These are phyloP conservation scores for Sus cebifrons DNA, from an alignment of 2,797 vertebrate species.

Conservation along the genomic window DNA sequence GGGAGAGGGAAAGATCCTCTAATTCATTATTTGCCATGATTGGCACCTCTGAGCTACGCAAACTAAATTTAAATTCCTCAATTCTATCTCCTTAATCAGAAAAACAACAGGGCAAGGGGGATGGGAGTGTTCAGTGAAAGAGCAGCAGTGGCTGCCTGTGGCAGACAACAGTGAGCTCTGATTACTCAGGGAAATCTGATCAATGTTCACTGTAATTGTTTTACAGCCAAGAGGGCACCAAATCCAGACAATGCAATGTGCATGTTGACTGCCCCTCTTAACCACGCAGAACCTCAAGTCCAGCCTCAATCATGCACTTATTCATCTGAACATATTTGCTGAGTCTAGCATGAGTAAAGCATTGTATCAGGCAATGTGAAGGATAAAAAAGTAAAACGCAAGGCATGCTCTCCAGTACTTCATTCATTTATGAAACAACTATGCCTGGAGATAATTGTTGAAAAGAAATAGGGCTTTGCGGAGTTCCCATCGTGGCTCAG, in stretches of 20 bases:
- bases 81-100: conserved; percentile 80
- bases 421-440: neutral
- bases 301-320: neutral
- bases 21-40: conserved; percentile 76
- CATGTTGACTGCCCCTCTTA: neutral
- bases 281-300: neutral
- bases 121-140: neutral
- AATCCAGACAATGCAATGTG: neutral
- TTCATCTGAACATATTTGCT: neutral
- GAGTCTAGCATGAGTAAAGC: neutral
- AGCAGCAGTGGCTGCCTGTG: neutral
- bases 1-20: neutral
- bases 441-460: neutral
- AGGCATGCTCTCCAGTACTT: neutral
- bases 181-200: conserved; percentile 50
- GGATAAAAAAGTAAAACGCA: neutral
- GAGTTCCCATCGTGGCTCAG: too few species aligned
- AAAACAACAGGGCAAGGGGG: neutral
- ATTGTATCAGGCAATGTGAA: neutral
- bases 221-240: conserved; percentile 9
- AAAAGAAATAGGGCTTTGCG: too few species aligned
- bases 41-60: conserved; percentile 78
- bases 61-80: conserved; percentile 79
- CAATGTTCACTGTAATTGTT: neutral
- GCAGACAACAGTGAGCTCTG: neutral